phyloP scores from a whole-genome alignment of 92 coral and sea anemone species.

The Palythoa caribaeorum region DNA sequence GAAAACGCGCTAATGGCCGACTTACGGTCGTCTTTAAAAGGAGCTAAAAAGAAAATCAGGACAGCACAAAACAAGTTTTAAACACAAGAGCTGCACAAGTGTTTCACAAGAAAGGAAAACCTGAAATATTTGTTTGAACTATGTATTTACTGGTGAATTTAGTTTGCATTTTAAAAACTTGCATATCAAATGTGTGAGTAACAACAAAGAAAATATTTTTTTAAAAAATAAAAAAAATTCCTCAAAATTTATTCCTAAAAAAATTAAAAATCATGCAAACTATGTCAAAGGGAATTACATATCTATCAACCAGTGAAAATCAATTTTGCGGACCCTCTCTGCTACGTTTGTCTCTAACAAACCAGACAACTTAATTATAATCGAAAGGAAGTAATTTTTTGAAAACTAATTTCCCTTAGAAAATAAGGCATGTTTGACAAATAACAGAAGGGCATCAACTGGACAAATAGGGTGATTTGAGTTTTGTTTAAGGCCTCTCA shows the following conservation, averaged over 20 bases:
- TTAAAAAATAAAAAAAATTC: neutral
- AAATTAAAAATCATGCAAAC: neutral
- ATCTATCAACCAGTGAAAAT: neutral
- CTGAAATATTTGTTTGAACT: neutral
- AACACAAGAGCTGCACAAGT: neutral
- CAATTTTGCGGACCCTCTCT: neutral
- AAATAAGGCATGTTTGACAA: constrained; percentile 16
- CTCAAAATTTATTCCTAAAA: neutral
- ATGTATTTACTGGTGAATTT: neutral
- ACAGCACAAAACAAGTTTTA: neutral
- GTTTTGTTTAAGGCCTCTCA: constrained; percentile 28
- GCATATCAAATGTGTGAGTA: neutral
- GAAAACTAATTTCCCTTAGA: neutral
- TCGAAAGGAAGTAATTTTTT: neutral
- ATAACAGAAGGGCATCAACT: constrained; percentile 18
- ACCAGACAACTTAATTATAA: constrained; percentile 5
- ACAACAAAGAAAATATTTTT: neutral
- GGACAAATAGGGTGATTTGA: constrained; percentile 36
- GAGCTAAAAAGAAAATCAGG: neutral
- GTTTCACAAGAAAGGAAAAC: neutral
- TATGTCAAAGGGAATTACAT: neutral
- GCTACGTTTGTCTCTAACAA: neutral
- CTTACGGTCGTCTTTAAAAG: neutral
- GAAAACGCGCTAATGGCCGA: constrained; percentile 27
- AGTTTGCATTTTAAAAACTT: neutral